These are phyloP conservation scores for Dione juno DNA, from an alignment of 2,888 invertebrate genomes.

Conservation along the genomic window DNA sequence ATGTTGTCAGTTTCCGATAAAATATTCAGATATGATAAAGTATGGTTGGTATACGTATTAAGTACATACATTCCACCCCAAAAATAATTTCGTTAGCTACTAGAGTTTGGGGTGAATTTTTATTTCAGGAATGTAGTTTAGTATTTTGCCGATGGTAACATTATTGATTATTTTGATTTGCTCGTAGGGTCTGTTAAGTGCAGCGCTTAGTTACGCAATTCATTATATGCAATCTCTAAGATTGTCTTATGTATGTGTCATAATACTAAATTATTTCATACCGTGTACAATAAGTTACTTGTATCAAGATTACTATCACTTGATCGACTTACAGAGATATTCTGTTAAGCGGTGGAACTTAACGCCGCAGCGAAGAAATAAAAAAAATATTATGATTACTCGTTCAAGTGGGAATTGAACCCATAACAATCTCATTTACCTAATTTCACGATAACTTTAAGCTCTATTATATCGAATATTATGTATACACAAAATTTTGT, in stretches of 20 bases:
- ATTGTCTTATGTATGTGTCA: too few species aligned
- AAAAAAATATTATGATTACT: too few species aligned
- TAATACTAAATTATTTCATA: too few species aligned
- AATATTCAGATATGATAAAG: constrained; percentile 37
- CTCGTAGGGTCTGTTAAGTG: not conserved
- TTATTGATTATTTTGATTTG: not conserved
- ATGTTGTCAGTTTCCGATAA: constrained; percentile 31
- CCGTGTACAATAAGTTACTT: too few species aligned
- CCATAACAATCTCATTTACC: too few species aligned
- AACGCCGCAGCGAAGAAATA: too few species aligned
- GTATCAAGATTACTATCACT: too few species aligned
- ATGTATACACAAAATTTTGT: not conserved
- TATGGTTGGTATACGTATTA: constrained; percentile 20
- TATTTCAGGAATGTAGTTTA: not conserved
- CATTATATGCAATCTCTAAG: too few species aligned
- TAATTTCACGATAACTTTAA: not conserved
- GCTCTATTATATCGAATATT: not conserved
- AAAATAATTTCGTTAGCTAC: constrained; percentile 36
- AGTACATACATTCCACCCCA: constrained; percentile 26
- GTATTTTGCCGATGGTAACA: not conserved
- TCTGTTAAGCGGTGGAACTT: too few species aligned
- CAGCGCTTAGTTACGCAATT: not conserved
- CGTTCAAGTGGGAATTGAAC: too few species aligned
- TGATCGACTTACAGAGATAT: too few species aligned
- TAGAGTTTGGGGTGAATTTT: constrained; percentile 12